phyloP scores from a whole-genome alignment of 1,140 invertebrate species.

The Phenacoccus solenopsis region DNA sequence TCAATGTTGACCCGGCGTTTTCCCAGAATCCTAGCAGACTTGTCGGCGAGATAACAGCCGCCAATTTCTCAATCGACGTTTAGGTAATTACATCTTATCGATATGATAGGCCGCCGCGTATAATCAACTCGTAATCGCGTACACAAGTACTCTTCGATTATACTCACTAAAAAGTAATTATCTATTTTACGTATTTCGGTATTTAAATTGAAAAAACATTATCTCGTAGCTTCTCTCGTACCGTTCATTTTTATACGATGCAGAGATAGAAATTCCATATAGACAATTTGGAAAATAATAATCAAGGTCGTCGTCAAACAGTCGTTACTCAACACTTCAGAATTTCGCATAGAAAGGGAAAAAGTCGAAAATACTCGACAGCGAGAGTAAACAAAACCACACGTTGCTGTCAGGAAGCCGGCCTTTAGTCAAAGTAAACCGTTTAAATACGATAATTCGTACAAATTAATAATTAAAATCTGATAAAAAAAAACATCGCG shows the following conservation, averaged over 20 bases:
- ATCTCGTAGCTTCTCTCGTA: background rate
- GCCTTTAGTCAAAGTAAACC: background rate
- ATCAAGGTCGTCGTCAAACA: too few relatives aligned
- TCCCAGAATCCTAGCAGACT: conserved; percentile 1
- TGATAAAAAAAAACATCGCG: background rate
- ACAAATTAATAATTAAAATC: conserved; percentile 4
- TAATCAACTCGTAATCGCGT: too few relatives aligned
- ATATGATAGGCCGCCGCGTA: background rate
- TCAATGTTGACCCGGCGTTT: background rate
- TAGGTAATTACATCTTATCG: background rate
- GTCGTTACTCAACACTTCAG: too few relatives aligned
- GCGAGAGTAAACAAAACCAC: background rate
- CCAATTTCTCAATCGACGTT: background rate
- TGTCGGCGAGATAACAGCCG: background rate
- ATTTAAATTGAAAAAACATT: background rate
- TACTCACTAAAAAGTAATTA: background rate
- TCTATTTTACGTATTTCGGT: background rate
- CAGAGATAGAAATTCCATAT: too few relatives aligned
- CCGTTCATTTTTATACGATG: too few relatives aligned
- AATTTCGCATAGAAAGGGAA: too few relatives aligned
- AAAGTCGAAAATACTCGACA: background rate
- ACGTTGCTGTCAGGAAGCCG: background rate
- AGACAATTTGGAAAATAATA: too few relatives aligned
- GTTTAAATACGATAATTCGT: background rate
- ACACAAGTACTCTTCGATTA: background rate